Evolutionary conservation across 2,888 invertebrate genomes (phyloP).

Genomic region (Spodoptera littoralis): DNA sequence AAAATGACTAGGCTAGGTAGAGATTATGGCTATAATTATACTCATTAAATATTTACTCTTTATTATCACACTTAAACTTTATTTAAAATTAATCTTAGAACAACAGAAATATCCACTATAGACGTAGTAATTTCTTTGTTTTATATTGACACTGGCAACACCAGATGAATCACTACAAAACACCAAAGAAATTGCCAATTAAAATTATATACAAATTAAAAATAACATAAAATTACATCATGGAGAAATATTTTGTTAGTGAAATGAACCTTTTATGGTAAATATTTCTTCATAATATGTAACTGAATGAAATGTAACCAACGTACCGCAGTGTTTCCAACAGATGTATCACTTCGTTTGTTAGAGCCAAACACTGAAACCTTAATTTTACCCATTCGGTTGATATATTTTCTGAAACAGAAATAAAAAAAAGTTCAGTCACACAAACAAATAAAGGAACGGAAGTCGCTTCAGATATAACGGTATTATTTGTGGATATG

Average conservation of each 20-base stretch:
- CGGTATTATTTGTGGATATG: no score
- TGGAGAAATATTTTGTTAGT: conserved; percentile 81
- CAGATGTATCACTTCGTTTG: conserved; percentile 91
- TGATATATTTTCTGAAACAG: conserved; percentile 91
- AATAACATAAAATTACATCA: conserved; percentile 70
- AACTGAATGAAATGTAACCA: conserved; percentile 62
- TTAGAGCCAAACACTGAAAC: conserved; percentile 92
- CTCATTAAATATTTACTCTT: not conserved
- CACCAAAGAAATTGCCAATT: conserved; percentile 66
- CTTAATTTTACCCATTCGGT: conserved; percentile 94
- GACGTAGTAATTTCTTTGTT: conserved; percentile 52
- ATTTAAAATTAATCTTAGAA: conserved; percentile 57
- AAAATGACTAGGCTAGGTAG: conserved; percentile 9
- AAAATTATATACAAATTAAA: conserved; percentile 58
- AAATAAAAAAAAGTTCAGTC: conserved; percentile 24
- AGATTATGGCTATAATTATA: not conserved
- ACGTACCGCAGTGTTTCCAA: conserved; percentile 90
- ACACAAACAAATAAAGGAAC: no score
- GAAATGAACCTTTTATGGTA: conserved; percentile 34
- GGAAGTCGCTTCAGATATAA: no score
- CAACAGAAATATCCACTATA: conserved; percentile 51
- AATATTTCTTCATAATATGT: conserved; percentile 86
- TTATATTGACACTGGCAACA: conserved; percentile 34
- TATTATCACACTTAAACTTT: conserved; percentile 1
- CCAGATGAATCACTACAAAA: conserved; percentile 43